These are phyloP conservation scores for Phylloscopus trochilus DNA, from an alignment of 2,113 vertebrate species.

Conservation along the genomic window DNA sequence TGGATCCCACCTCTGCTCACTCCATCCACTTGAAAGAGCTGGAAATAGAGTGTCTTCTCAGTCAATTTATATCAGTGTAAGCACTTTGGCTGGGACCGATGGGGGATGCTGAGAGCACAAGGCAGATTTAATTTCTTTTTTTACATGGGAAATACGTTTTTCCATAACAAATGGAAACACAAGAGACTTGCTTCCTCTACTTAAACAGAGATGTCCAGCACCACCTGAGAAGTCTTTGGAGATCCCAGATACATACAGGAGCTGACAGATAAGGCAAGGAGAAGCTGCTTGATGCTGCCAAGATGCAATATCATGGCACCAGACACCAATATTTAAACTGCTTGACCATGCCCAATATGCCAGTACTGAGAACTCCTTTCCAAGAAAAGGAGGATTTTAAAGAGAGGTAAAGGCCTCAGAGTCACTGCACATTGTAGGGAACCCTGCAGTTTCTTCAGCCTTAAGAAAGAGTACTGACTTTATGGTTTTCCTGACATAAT, in stretches of 20 bases:
- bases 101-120: background rate
- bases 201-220: background rate
- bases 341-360: background rate
- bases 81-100: background rate
- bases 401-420: background rate
- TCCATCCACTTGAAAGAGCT: background rate
- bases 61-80: background rate
- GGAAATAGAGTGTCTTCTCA: background rate
- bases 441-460: background rate
- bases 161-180: background rate
- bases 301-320: background rate
- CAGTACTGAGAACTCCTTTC: background rate
- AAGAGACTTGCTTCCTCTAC: background rate
- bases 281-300: background rate
- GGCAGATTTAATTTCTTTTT: background rate
- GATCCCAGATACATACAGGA: background rate
- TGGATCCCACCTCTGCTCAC: background rate
- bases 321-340: background rate
- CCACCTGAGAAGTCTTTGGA: background rate
- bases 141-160: rapidly evolving
- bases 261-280: background rate
- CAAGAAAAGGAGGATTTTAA: background rate
- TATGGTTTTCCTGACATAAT: background rate
- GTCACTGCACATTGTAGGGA: background rate
- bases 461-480: background rate